Evolutionary conservation across 1,140 invertebrate genomes (phyloP), one percentile per base, ranked within the genome.

Genomic region (Arctopsyche grandis): DNA sequence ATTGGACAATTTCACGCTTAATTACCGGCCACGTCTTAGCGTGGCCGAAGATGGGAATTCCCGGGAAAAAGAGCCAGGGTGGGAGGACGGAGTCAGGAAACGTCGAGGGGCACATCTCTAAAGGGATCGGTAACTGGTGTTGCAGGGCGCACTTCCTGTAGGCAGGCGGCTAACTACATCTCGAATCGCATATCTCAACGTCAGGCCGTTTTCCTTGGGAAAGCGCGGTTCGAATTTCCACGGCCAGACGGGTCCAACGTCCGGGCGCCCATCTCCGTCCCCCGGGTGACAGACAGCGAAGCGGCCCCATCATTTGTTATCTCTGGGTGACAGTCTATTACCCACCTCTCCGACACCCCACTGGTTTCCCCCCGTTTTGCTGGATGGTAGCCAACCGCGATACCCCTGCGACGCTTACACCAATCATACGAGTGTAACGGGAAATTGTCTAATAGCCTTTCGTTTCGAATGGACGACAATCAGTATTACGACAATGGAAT

Each of bases 261-360:
- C 73, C 66, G 69, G 77, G 43, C 16, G 79, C 69, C 71, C 73
- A 77, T 60, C 70, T 74, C 69, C 66, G 24, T 38, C 70, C 26
- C 46, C 21, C 22, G 60, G 56, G 74, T 80, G 80, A 79, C 60
- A 78, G 82, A 83, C 82, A 80, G 75, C 69, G 78, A 81, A 48
- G 60, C 29, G 70, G 77, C 73, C 44, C 73, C 77, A 81, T 83
- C 82, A 83, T 83, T 81, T 81, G 76, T 83, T 83, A 83, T 83
- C 78, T 80, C 76, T 58, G 78, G 58, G 70, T 83, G 82, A 83
- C 82, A 83, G 78, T 81, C 80, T 83, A 83, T 83, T 83, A 83
- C 78, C 63, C 75, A 78, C 52, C 24, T n/a, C 38, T 29, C 38
- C 26, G 0, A 26, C 63, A 16, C 24, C 4, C 60, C 75, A n/a